Base-by-base conservation (phyloP, 2,888 invertebrate genomes). In the Phortica okadai region DNA sequence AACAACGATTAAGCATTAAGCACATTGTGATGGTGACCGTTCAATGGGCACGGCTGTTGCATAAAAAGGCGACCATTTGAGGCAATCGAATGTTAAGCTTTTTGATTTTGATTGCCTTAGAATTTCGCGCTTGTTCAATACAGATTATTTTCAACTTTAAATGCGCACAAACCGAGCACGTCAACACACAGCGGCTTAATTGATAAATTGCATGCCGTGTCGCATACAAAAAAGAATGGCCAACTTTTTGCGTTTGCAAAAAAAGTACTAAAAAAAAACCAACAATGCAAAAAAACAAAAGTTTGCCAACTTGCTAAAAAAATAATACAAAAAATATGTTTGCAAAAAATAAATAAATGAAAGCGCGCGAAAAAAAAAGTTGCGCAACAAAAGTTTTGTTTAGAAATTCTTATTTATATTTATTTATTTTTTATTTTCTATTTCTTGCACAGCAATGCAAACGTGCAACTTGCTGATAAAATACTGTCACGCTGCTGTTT, bases 381-480 rank as follows among this genome's bases (percentile, higher is more conserved):
- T 62, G 21, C 21, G 21, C n/a, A 62, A 62, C 62, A 62, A 62
- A 62, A 62, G 16, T 62, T 62, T 62, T 62, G 25, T 62, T 62
- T 62, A 62, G 62, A 62, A 62, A 62, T 62, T 33, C 33, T 33
- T 33, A 33, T 33, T 33, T 33, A 33, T 33, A 33, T 33, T 33
- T 33, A 33, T 33, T 33, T 33, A 33, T 33, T 33, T 33, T 33
- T 33, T 33, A 33, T 33, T 33, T 33, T 33, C 4, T 33, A 56
- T 16, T 56, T 56, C 56, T 16, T 21, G 21, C 21, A 16, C 21
- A 10, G 25, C 25, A 50, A 8, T 50, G 50, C 50, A 11, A 8
- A 50, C 50, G 14, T 56, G 62, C 33, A 62, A 62, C 16, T 10
- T 62, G 25, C 21, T 62, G 59, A 16, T 25, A 25, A 62, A 25